phyloP scores from a whole-genome alignment of 2,113 vertebrate species.

The Chroicocephalus ridibundus region DNA sequence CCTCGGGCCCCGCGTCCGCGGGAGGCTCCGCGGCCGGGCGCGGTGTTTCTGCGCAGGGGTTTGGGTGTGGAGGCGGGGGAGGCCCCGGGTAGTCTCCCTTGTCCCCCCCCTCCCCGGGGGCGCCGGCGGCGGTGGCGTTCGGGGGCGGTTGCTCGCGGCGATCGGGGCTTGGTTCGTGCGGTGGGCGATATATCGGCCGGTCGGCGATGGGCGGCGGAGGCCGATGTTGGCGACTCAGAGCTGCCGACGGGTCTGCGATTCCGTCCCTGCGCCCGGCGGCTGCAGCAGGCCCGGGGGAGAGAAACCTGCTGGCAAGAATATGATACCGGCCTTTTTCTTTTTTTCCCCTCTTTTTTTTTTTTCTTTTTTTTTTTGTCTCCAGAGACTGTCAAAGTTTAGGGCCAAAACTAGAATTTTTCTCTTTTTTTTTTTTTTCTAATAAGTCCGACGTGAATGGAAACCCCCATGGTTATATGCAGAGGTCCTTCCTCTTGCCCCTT shows the following conservation, averaged over 20 bases:
- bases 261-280: background rate
- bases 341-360: fast-evolving
- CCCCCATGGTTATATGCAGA: fast-evolving
- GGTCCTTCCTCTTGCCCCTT: background rate
- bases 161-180: fast-evolving
- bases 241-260: background rate
- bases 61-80: background rate
- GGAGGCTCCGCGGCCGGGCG: background rate
- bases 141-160: too few relatives aligned
- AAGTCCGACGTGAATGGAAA: fast-evolving
- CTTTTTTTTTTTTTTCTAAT: fast-evolving
- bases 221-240: fast-evolving
- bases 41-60: background rate
- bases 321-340: background rate
- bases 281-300: background rate
- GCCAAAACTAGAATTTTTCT: too few relatives aligned
- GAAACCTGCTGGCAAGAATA: background rate
- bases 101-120: background rate
- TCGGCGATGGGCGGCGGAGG: background rate
- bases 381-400: background rate
- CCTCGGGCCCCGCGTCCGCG: background rate
- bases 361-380: fast-evolving
- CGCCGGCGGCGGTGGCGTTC: background rate
- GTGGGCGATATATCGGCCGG: too few relatives aligned
- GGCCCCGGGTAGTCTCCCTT: too few relatives aligned